phyloP scores from a whole-genome alignment of 2,113 vertebrate species.

The Lagopus leucura region DNA sequence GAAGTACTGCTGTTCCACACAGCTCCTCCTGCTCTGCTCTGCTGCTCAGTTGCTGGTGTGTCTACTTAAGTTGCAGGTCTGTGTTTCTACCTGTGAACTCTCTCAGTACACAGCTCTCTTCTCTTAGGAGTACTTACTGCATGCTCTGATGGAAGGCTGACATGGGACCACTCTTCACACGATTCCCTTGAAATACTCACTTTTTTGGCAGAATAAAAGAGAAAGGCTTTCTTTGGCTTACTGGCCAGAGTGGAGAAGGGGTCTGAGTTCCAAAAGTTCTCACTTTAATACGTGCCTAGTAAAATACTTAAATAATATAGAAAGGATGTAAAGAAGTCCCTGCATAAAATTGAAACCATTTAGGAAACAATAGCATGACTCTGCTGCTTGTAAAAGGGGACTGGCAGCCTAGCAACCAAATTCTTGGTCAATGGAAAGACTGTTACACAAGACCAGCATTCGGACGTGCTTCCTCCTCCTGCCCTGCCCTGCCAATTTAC shows the following conservation, averaged over 20 bases:
- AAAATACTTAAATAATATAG: constrained; percentile 62
- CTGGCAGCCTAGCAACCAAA: constrained; percentile 65
- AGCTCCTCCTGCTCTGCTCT: background rate
- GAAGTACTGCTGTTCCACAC: background rate
- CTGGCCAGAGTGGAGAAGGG: background rate
- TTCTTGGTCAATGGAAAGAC: constrained; percentile 49
- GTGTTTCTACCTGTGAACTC: background rate
- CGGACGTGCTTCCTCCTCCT: constrained; percentile 5
- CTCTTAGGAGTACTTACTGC: background rate
- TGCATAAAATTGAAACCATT: constrained; percentile 53
- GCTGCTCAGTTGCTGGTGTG: background rate
- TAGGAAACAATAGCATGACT: constrained; percentile 61
- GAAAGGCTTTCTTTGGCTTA: background rate
- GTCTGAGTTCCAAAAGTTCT: background rate
- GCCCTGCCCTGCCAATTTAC: constrained; percentile 57
- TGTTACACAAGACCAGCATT: background rate
- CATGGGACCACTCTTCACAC: rapidly evolving
- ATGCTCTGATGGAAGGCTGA: background rate
- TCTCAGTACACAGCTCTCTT: background rate
- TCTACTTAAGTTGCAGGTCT: background rate
- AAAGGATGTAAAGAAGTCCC: constrained; percentile 47
- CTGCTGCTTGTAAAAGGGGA: constrained; percentile 58
- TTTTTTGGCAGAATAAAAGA: constrained; percentile 15
- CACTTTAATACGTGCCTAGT: constrained; percentile 11
- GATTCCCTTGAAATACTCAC: background rate